Evolutionary conservation across 2,888 invertebrate species (phyloP).

Genomic region (Drosophila flavopinicola): DNA sequence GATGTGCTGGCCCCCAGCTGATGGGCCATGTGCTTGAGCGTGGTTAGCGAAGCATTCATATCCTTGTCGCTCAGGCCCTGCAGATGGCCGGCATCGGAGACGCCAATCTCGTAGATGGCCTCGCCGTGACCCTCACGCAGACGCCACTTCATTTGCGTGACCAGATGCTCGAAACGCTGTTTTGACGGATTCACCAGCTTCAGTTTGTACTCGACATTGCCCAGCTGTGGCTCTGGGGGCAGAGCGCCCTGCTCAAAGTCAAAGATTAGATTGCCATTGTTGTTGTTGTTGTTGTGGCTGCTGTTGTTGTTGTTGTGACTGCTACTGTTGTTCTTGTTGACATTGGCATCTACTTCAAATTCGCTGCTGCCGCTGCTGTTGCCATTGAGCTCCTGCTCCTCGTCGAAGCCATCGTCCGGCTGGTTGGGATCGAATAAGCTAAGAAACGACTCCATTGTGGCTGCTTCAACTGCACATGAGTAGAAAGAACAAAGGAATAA

Average conservation of each 20-base stretch:
- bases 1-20: slow-evolving; percentile 93
- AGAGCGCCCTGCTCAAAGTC: slow-evolving; percentile 88
- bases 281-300: slow-evolving; percentile 49
- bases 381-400: slow-evolving; percentile 76
- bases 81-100: slow-evolving; percentile 94
- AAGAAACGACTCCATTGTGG: slow-evolving; percentile 92
- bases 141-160: slow-evolving; percentile 99
- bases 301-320: slow-evolving; percentile 60
- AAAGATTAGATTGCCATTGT: slow-evolving; percentile 80
- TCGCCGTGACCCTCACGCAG: slow-evolving; percentile 97
- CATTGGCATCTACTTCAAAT: slow-evolving; percentile 55
- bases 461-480: slow-evolving; percentile 9
- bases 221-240: slow-evolving; percentile 96
- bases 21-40: slow-evolving; percentile 94
- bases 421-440: slow-evolving; percentile 91
- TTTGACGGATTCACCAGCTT: slow-evolving; percentile 96
- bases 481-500: slow-evolving; percentile 5
- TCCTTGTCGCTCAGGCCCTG: slow-evolving; percentile 93
- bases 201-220: slow-evolving; percentile 98
- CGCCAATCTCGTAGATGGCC: slow-evolving; percentile 98
- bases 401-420: slow-evolving; percentile 82
- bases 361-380: slow-evolving; percentile 71
- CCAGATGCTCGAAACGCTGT: slow-evolving; percentile 96
- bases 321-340: slow-evolving; percentile 39
- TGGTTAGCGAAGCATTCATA: slow-evolving; percentile 93